Base-by-base conservation (phyloP, 2,888 invertebrate genomes). In the Scaptomyza parva region DNA sequence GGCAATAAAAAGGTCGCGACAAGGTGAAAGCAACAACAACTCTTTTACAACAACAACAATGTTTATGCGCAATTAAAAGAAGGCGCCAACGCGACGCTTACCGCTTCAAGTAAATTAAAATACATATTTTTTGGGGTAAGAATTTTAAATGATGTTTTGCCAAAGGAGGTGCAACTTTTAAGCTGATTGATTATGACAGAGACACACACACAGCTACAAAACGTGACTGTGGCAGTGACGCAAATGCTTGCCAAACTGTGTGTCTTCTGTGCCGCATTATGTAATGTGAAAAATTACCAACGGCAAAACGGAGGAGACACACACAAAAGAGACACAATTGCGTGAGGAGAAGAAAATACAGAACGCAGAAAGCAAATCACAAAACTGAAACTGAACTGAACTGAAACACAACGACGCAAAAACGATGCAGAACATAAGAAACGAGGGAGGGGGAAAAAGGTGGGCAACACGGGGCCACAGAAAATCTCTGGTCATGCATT, bases 111-210 rank as follows among this genome's bases (percentile, higher is more conserved):
- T 35, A 37, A 61, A 61, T 58, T 76, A 44, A 35, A 62, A 62
- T 47, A 18, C 9, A 47, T 47, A 20, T 47, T 44, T 53, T 35
- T 20, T n/a, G n/a, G 28, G 40, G 1, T 3, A n/a, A 7, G 12
- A 22, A 41, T 12, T 18, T 22, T 33, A 50, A 47, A 33, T 45
- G n/a, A 35, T 44, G 12, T 41, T n/a, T n/a, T 30, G 20, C 35
- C 17, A 26, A 28, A n/a, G n/a, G n/a, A n/a, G 18, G 17, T 43
- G 40, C 7, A 39, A 47, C 33, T 28, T 39, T 33, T 33, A 44
- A 68, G 30, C 68, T 70, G 68, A 78, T 82, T 85, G 82, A 85
- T 82, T 82, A 61, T 64, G 78, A 75, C 79, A 59, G 70, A 75
- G 75, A 66, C 67, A 51, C 33, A 39, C 37, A 37, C 9, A 44